phyloP scores from a whole-genome alignment of 2,797 vertebrate species.

The Tokudaia tokunoshimensis region DNA sequence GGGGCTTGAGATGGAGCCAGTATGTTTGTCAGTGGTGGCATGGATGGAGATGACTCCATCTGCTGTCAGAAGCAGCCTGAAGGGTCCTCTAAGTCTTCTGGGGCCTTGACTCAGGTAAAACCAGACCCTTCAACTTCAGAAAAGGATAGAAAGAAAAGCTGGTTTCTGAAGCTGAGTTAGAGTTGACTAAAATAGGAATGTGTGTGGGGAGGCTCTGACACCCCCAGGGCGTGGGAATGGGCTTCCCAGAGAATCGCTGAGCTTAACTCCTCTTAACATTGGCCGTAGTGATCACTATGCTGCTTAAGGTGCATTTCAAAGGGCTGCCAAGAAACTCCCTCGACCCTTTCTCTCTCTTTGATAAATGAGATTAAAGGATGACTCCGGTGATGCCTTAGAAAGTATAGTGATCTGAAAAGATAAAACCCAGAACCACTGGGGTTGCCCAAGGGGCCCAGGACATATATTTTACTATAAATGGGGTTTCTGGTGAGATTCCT shows the following conservation, averaged over 20 bases:
- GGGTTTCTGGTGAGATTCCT: neutral
- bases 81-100: neutral
- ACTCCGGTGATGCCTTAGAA: neutral
- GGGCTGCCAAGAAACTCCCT: neutral
- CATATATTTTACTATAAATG: neutral
- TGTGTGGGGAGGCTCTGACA: fast-evolving
- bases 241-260: neutral
- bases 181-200: neutral
- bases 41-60: neutral
- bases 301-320: neutral
- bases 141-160: neutral
- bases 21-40: neutral
- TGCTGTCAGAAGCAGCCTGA: neutral
- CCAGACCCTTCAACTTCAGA: neutral
- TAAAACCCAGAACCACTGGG: neutral
- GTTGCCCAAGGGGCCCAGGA: neutral
- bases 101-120: neutral
- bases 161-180: neutral
- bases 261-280: neutral
- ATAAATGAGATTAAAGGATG: neutral
- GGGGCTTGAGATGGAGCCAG: neutral
- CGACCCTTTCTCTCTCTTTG: neutral
- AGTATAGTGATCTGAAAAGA: neutral
- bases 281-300: neutral
- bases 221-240: neutral